Evolutionary conservation across 2,888 invertebrate species (phyloP).

Genomic region (Harpalus rufipes): DNA sequence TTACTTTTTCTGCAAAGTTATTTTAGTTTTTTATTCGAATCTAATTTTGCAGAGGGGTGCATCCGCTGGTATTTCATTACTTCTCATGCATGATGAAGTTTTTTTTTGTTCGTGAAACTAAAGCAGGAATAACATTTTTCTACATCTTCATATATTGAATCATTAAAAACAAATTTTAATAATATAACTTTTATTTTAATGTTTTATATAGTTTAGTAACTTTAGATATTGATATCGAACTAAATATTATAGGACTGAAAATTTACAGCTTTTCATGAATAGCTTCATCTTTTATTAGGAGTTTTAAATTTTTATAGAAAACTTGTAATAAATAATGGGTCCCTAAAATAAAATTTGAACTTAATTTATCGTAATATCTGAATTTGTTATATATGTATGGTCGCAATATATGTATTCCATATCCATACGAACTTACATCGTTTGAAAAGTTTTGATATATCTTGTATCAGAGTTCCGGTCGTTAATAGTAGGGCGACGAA

Average conservation of each 20-base stretch:
- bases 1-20: background rate
- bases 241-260: no score
- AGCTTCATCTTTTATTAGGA: no score
- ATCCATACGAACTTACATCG: background rate
- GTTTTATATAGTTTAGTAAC: no score
- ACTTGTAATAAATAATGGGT: no score
- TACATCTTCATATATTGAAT: background rate
- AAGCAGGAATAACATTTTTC: background rate
- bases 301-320: no score
- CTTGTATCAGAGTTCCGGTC: background rate
- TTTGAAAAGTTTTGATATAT: constrained; percentile 19
- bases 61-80: background rate
- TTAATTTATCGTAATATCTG: no score
- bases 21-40: constrained; percentile 1
- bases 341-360: no score
- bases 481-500: constrained; percentile 2
- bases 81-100: background rate
- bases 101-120: background rate
- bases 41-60: background rate
- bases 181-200: no score
- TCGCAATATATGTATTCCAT: background rate
- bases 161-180: no score
- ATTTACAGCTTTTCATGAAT: no score
- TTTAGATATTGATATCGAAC: no score
- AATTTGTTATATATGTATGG: background rate